Conservation (phyloP, 1,140 invertebrate species). For the Drosophila orena region DNA sequence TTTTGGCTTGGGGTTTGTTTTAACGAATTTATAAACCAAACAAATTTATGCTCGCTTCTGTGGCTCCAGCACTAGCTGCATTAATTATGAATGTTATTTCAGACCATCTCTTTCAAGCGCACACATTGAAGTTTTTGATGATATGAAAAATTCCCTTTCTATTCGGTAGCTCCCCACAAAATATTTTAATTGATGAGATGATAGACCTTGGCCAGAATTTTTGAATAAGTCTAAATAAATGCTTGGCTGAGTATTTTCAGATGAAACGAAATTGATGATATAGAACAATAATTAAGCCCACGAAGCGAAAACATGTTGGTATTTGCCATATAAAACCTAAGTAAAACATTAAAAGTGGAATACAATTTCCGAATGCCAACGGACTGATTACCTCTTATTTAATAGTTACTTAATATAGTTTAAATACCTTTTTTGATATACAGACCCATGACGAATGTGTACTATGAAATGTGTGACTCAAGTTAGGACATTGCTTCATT, state of each 20-base stretch:
- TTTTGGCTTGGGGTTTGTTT: slow-evolving; percentile 50
- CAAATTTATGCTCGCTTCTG: slow-evolving; percentile 29
- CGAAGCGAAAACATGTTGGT: background rate
- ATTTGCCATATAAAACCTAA: no score
- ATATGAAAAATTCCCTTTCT: slow-evolving; percentile 2
- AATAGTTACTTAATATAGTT: no score
- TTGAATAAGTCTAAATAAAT: background rate
- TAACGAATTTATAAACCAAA: slow-evolving; percentile 68
- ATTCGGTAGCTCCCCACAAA: background rate
- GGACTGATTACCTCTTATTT: no score
- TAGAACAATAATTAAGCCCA: background rate
- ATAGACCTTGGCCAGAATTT: slow-evolving; percentile 16
- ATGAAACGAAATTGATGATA: background rate
- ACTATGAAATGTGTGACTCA: no score
- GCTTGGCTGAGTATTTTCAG: background rate
- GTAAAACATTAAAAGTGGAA: no score
- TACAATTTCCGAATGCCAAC: no score
- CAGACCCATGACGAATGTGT: no score
- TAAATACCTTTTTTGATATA: no score
- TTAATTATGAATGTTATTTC: slow-evolving; percentile 64
- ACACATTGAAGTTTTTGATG: slow-evolving; percentile 31
- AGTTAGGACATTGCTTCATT: no score
- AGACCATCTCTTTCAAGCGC: slow-evolving; percentile 7
- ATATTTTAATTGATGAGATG: slow-evolving; percentile 20
- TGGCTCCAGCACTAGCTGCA: slow-evolving; percentile 13